Percentiles rank a stretch among this genome's conserved stretches.
These are phyloP conservation scores for Saturnia pavonia DNA, from an alignment of 2,888 invertebrate genomes.

Conservation along the genomic window DNA sequence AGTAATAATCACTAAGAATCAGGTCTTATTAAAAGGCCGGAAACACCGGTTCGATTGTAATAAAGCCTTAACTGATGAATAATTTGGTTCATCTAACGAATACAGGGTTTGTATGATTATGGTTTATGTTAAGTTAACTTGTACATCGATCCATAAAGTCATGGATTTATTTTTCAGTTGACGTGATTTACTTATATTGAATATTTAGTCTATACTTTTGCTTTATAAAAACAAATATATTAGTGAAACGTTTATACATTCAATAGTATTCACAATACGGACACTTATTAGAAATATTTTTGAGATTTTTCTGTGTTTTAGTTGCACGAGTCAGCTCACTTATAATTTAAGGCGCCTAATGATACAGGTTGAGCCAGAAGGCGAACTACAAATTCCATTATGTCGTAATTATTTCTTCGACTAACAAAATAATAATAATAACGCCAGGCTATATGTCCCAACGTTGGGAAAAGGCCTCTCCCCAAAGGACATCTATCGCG, in stretches of 20 bases:
- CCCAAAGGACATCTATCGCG: no score
- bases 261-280: no score
- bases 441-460: no score
- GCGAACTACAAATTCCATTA: no score
- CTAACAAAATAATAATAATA: no score
- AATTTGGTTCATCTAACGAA: constrained; percentile 4
- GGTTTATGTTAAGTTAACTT: background rate
- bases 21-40: constrained; percentile 15
- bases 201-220: no score
- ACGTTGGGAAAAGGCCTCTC: no score
- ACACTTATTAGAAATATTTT: no score
- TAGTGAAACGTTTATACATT: no score
- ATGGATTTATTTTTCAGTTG: background rate
- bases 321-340: background rate
- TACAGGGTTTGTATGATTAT: background rate
- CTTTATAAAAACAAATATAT: no score
- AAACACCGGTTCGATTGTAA: constrained; percentile 16
- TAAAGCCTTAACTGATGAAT: constrained; percentile 8
- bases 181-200: no score
- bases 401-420: background rate
- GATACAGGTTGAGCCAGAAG: no score
- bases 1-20: constrained; percentile 7
- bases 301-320: background rate
- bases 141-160: background rate
- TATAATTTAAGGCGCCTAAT: background rate